A percentile compares a stretch with the other conserved stretches of the same genome.
These are phyloP conservation scores for Hippotragus niger DNA, from an alignment of 2,113 vertebrate genomes.

Conservation along the genomic window DNA sequence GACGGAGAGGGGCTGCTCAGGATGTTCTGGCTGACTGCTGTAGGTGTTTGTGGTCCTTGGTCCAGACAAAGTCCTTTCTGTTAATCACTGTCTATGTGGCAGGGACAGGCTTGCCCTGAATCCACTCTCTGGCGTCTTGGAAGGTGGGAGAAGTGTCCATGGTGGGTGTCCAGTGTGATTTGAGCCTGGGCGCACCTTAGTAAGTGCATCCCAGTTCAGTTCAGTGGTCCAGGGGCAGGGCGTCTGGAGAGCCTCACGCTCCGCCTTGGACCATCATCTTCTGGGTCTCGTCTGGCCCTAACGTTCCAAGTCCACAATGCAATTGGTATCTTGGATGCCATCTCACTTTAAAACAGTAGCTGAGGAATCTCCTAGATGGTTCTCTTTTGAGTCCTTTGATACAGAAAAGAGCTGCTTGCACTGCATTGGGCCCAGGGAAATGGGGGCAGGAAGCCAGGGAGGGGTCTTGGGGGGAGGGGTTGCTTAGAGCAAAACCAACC, in stretches of 20 bases:
- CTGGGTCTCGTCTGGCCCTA: background rate
- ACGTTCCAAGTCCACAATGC: background rate
- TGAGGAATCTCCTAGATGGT: background rate
- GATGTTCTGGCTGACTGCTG: background rate
- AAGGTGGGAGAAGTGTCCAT: background rate
- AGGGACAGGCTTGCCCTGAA: conserved; percentile 17
- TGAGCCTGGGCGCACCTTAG: background rate
- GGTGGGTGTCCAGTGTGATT: background rate
- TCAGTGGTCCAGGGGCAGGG: background rate
- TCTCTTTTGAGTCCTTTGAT: conserved; percentile 41
- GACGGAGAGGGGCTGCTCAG: background rate
- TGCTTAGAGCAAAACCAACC: background rate
- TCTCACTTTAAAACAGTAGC: background rate
- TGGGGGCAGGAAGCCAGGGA: conserved; percentile 2
- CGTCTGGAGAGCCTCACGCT: background rate
- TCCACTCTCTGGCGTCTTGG: background rate
- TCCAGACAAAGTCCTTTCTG: background rate
- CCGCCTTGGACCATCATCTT: background rate
- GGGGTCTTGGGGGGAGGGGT: background rate
- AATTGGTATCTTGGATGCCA: background rate
- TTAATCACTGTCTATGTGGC: background rate
- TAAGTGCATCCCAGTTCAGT: background rate
- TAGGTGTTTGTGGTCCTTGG: background rate
- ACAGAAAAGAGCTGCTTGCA: background rate
- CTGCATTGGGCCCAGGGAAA: background rate